These are phyloP conservation scores for Danio jaintianensis DNA, from an alignment of 2,797 vertebrate genomes.

Conservation along the genomic window DNA sequence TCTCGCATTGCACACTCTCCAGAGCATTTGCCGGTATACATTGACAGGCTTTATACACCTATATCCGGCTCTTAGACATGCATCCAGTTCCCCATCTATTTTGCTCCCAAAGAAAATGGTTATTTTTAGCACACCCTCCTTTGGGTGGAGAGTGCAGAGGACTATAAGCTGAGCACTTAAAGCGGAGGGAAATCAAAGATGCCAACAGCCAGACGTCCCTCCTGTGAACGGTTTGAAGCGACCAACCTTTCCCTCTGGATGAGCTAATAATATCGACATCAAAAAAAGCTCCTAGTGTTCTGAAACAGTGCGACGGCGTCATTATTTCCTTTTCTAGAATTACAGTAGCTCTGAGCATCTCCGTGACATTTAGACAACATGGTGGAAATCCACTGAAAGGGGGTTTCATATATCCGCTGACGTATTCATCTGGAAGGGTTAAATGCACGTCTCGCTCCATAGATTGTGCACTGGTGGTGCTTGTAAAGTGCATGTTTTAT, in stretches of 20 bases:
- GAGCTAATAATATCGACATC: conserved; percentile 74
- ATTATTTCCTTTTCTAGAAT: conserved; percentile 64
- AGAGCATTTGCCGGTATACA: conserved; percentile 33
- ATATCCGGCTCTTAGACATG: conserved; percentile 56
- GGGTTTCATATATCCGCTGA: conserved; percentile 68
- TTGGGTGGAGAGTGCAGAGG: conserved; percentile 69
- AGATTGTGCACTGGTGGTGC: conserved; percentile 78
- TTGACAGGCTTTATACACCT: conserved; percentile 51
- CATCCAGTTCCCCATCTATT: conserved; percentile 58
- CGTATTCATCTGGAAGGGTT: conserved; percentile 77
- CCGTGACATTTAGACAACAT: conserved; percentile 45
- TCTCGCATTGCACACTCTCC: conserved; percentile 2
- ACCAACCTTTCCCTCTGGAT: conserved; percentile 65
- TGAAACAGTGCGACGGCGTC: conserved; percentile 55
- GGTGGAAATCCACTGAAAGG: conserved; percentile 3
- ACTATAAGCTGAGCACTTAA: conserved; percentile 70
- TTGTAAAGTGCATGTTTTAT: conserved; percentile 78
- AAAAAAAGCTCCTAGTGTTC: conserved; percentile 69
- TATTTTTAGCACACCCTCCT: conserved; percentile 75
- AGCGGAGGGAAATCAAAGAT: conserved; percentile 65
- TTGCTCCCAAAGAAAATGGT: conserved; percentile 67
- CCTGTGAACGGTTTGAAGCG: conserved; percentile 65
- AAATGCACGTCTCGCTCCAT: conserved; percentile 72
- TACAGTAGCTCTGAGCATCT: conserved; percentile 60
- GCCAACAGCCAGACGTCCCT: conserved; percentile 65